Conservation (phyloP, 2,113 vertebrate genomes). For the Cyanoderma ruficeps region DNA sequence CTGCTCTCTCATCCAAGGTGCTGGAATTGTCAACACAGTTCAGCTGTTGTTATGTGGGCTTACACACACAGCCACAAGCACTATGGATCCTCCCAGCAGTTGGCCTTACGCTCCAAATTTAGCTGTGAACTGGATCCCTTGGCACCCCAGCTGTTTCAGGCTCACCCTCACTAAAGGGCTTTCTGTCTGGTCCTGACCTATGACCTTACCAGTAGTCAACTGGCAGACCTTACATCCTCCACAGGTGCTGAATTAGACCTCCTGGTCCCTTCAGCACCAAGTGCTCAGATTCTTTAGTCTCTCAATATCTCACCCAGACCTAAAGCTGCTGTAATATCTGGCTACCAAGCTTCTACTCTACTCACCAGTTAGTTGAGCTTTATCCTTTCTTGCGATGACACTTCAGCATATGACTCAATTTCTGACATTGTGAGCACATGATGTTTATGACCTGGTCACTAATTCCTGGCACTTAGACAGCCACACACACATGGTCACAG, state of each 20-base stretch:
- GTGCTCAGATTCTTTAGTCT: not conserved
- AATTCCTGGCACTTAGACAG: not conserved
- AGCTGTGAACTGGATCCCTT: not conserved
- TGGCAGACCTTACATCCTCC: not conserved
- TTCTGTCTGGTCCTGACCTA: not conserved
- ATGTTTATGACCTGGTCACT: no score
- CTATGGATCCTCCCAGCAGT: not conserved
- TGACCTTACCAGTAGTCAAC: not conserved
- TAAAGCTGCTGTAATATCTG: not conserved
- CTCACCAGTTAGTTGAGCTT: not conserved
- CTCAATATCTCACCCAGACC: not conserved
- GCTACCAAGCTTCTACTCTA: not conserved
- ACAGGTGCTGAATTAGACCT: not conserved
- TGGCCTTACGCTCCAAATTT: not conserved
- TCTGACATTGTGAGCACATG: not conserved
- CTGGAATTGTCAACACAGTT: accelerated
- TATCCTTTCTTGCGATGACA: not conserved
- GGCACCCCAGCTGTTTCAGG: not conserved
- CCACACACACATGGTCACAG: not conserved
- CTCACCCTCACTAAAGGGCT: not conserved
- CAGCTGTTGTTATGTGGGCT: not conserved
- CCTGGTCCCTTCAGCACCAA: not conserved
- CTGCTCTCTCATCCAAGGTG: not conserved
- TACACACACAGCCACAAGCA: not conserved
- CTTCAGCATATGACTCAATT: not conserved